Base-by-base conservation (phyloP, 2,797 vertebrate genomes). In the Peromyscus melanophrys region DNA sequence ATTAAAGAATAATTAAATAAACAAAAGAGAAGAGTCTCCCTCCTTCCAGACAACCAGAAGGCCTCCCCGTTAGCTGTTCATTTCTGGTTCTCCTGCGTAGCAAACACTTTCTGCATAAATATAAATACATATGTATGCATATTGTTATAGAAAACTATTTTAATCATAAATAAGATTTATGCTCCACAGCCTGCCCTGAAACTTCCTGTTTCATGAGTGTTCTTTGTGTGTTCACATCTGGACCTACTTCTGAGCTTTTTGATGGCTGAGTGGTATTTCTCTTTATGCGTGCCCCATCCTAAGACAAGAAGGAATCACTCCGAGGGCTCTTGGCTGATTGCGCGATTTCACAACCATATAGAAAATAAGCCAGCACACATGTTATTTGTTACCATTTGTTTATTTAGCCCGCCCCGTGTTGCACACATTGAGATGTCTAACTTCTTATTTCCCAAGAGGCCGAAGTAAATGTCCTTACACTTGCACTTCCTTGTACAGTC, bases 81-180 rank as follows among this genome's bases (percentile, higher is more conserved):
- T 84, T 96, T 77, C 73, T 94, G 34, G 23, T 17, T 84, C 93
- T 46, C 81, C 63, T 93, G 9, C n/a, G 17, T 85, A 73, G 34
- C 2, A 75, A 85, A n/a, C 0, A 40, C 81, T 71, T 90, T 77
- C 93, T 96, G 12, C 16, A 76, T 86, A 49, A 78, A 86, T 82
- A 23, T 89, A 77, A 89, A 86, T 8, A 23, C 82, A 57, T 21
- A 81, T 10, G 23, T 43, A 34, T n/a, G 46, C n/a, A 29, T 31
- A 43, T 67, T 43, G 27, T 76, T 75, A 89, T 63, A 57, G 21
- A 61, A 82, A 82, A 40, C 49, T 85, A 16, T 81, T 90, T 85
- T 80, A 76, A 87, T 84, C 69, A 29, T 73, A 84, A 94, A 25
- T 81, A 65, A 95, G 77, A 55, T 55, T 55, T 81, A n/a, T 94